A percentile compares a stretch with the other conserved stretches of the same genome.
phyloP scores from a whole-genome alignment of 2,888 invertebrate species.

The Autographa pulchrina region DNA sequence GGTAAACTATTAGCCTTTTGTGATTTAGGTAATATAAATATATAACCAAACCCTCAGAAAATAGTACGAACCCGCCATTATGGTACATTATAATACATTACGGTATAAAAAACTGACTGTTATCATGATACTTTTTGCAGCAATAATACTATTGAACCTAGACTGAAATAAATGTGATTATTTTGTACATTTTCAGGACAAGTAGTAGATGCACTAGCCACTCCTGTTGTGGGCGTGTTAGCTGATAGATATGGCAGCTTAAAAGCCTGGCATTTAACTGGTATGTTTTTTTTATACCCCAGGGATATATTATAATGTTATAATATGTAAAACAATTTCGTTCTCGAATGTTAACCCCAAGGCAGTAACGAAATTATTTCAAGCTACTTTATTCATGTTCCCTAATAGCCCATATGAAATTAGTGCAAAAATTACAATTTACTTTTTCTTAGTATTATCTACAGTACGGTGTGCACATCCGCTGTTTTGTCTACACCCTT shows the following conservation, averaged over 20 bases:
- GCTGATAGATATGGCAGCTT: conserved; percentile 94
- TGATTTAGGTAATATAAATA: too few species aligned
- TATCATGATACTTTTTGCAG: too few species aligned
- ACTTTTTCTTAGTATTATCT: not conserved
- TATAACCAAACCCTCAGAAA: too few species aligned
- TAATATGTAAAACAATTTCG: not conserved
- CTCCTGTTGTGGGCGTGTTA: conserved; percentile 95
- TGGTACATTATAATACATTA: too few species aligned
- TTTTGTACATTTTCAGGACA: conserved; percentile 89
- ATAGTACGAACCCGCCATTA: too few species aligned
- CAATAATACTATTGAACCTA: too few species aligned
- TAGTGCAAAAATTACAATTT: not conserved
- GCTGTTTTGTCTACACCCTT: too few species aligned
- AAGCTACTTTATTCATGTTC: conserved; percentile 8
- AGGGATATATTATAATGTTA: not conserved
- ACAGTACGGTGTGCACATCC: too few species aligned
- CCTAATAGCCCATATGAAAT: not conserved
- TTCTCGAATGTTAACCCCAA: not conserved
- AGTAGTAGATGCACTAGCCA: conserved; percentile 95
- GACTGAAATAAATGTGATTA: not conserved
- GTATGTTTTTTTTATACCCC: conserved; percentile 80
- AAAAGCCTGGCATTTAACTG: conserved; percentile 95
- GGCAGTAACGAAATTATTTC: conserved; percentile 10
- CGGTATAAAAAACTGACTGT: too few species aligned
- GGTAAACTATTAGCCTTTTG: too few species aligned